These are phyloP conservation scores for Montipora capricornis DNA, from an alignment of 64 coral and sea anemone genomes.

Conservation along the genomic window DNA sequence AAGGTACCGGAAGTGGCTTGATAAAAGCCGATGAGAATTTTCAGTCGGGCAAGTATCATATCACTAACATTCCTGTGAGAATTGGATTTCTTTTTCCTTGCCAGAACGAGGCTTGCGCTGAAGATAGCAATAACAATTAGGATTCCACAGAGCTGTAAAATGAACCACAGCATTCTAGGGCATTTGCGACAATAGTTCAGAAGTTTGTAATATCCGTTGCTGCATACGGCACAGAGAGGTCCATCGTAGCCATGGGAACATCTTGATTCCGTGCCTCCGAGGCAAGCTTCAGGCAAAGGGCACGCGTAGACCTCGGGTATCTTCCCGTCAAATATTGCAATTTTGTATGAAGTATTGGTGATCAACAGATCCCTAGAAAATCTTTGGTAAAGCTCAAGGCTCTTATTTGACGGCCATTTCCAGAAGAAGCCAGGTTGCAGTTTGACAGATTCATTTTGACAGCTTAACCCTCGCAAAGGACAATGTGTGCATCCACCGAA, in stretches of 20 bases:
- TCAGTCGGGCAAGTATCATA: constrained; percentile 34
- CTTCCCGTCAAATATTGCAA: neutral
- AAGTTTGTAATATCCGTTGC: constrained; percentile 46
- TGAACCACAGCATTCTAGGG: constrained; percentile 27
- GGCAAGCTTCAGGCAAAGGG: constrained; percentile 37
- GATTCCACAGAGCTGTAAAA: constrained; percentile 25
- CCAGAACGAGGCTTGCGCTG: neutral
- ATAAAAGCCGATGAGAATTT: constrained; percentile 58
- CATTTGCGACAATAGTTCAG: constrained; percentile 47
- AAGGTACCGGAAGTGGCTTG: constrained; percentile 48
- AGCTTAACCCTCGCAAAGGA: neutral
- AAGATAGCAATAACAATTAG: neutral
- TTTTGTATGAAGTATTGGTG: constrained; percentile 16
- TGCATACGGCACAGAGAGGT: constrained; percentile 65
- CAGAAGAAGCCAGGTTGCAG: constrained; percentile 48
- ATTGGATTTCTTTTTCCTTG: neutral
- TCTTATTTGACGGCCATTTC: constrained; percentile 20
- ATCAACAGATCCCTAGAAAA: constrained; percentile 48
- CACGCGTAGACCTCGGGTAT: constrained; percentile 46
- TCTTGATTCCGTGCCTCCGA: constrained; percentile 42
- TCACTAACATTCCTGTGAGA: constrained; percentile 12
- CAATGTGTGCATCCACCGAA: constrained; percentile 32
- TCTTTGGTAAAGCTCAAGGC: constrained; percentile 12
- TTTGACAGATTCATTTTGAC: constrained; percentile 15
- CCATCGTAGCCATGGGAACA: constrained; percentile 57